Percentiles rank a stretch among this genome's conserved stretches.
phyloP scores from a whole-genome alignment of 1,140 invertebrate genomes.

The Leptinotarsa texana region DNA sequence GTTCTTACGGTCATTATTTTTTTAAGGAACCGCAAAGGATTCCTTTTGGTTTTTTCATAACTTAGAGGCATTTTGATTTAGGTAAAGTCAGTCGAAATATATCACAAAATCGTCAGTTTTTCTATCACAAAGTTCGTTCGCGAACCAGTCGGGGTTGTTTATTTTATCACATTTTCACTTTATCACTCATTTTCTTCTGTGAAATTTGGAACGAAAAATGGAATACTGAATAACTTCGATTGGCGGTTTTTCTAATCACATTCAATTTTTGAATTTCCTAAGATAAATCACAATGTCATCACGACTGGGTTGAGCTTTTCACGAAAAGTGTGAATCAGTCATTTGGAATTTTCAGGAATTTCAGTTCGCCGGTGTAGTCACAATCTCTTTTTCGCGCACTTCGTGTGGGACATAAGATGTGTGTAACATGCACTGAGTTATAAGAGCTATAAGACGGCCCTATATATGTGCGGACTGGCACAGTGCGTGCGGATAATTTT shows the following conservation, averaged over 20 bases:
- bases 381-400: conserved; percentile 4
- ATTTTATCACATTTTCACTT: conserved; percentile 24
- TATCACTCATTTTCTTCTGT: conserved; percentile 22
- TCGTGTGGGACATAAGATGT: conserved; percentile 23
- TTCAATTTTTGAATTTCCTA: conserved; percentile 17
- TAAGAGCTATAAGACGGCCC: conserved; percentile 28
- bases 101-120: conserved; percentile 21
- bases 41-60: not conserved
- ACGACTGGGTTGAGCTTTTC: conserved; percentile 13
- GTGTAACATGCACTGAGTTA: conserved; percentile 28
- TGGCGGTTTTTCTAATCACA: conserved; percentile 10
- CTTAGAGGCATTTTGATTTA: not conserved
- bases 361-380: conserved; percentile 9
- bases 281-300: conserved; percentile 22
- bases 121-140: conserved; percentile 15
- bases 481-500: conserved; percentile 28
- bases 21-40: not conserved
- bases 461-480: conserved; percentile 25
- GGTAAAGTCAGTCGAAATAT: conserved; percentile 21
- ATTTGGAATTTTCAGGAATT: conserved; percentile 11
- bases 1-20: conserved; percentile 19
- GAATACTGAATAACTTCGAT: conserved; percentile 4
- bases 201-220: not conserved
- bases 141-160: not conserved
- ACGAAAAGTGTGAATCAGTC: conserved; percentile 12